phyloP scores from a whole-genome alignment of 2,113 vertebrate genomes.

The Catharus bicknelli region DNA sequence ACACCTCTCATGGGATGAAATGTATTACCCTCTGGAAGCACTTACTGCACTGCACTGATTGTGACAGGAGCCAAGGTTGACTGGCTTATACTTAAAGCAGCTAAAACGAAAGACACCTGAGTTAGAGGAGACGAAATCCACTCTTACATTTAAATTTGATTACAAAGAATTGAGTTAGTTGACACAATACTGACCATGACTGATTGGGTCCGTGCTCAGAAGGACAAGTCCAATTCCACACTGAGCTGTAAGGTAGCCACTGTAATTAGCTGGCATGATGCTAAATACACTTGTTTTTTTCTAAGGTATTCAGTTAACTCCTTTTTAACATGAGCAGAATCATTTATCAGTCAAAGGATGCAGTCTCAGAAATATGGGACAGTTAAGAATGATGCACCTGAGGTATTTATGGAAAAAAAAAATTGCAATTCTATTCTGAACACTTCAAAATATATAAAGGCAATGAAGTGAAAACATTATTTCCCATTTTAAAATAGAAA shows the following conservation, averaged over 20 bases:
- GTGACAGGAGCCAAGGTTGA: slow-evolving; percentile 9
- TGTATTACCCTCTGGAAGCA: slow-evolving; percentile 47
- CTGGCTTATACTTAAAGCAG: slow-evolving; percentile 16
- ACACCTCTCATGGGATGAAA: slow-evolving; percentile 32
- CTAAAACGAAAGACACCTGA: slow-evolving; percentile 18
- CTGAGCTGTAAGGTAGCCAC: background rate
- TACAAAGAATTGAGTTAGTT: slow-evolving; percentile 56
- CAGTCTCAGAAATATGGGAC: background rate
- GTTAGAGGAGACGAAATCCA: slow-evolving; percentile 23
- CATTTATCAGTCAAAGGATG: background rate
- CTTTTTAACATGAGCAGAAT: background rate
- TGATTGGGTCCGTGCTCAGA: slow-evolving; percentile 27
- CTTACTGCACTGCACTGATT: slow-evolving; percentile 41
- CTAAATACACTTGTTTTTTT: background rate
- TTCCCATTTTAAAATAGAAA: background rate
- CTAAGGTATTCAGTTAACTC: background rate
- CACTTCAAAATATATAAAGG: background rate
- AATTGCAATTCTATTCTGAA: background rate
- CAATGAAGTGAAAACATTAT: background rate
- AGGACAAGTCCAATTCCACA: slow-evolving; percentile 25
- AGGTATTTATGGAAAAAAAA: background rate
- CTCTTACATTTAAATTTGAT: slow-evolving; percentile 43
- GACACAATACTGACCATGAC: slow-evolving; percentile 48
- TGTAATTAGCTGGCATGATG: background rate
- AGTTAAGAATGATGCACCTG: background rate